Conservation (phyloP, 2,888 invertebrate genomes). For the Odontomyia ornata region DNA sequence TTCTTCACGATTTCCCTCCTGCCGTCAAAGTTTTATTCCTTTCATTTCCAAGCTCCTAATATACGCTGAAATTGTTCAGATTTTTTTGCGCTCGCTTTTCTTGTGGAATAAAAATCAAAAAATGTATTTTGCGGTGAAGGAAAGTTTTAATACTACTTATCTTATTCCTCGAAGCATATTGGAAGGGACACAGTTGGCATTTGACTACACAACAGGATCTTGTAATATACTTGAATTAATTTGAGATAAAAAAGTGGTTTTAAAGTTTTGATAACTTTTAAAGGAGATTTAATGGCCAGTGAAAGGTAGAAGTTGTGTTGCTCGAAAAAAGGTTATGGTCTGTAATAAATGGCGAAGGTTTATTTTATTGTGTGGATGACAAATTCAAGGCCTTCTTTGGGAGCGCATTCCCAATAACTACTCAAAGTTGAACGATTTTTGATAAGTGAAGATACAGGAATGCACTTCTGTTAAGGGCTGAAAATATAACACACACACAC, state of each 20-base stretch:
- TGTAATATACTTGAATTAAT: slow-evolving; percentile 38
- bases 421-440: too few species aligned
- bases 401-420: too few species aligned
- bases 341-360: too few species aligned
- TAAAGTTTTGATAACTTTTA: not conserved
- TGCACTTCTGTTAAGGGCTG: too few species aligned
- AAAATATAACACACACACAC: too few species aligned
- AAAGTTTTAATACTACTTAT: slow-evolving; percentile 38
- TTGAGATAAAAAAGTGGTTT: slow-evolving; percentile 29
- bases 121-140: not conserved
- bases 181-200: slow-evolving; percentile 5
- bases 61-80: not conserved
- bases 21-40: not conserved
- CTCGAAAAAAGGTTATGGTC: too few species aligned
- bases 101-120: slow-evolving; percentile 7
- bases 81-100: not conserved
- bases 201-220: slow-evolving; percentile 9
- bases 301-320: too few species aligned
- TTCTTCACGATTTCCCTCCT: not conserved
- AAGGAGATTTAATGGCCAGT: too few species aligned
- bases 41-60: not conserved
- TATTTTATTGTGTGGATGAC: too few species aligned
- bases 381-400: too few species aligned
- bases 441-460: too few species aligned
- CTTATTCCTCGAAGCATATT: slow-evolving; percentile 15